Base-by-base conservation (phyloP, 2,888 invertebrate species). In the Lycia hirtaria region DNA sequence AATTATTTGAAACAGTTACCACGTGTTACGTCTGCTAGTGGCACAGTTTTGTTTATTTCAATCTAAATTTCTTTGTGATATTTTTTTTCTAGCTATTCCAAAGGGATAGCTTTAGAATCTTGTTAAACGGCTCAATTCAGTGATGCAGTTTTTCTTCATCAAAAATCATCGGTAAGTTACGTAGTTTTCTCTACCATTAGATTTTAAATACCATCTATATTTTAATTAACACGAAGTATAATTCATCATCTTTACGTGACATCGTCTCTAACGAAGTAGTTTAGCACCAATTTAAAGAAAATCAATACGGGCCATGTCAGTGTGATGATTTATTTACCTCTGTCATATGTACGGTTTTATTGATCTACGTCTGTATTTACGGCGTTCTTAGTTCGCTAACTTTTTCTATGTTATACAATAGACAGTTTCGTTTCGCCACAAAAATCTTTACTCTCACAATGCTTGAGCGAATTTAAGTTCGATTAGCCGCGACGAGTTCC, bases 251-350 rank as follows among this genome's bases (percentile, higher is more conserved):
- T 50, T 17, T 4, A 22, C 30, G 22, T 56, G 10, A 4, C 9
- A 15, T 2, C 26, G 22, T n/a, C 9, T 3, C 1, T 28, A 33
- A 7, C 2, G 14, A 32, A 44, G 28, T 44, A 24, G 2, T 37
- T 48, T 41, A 38, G 0, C 49, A 40, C 49, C 9, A 30, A 49
- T n/a, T 14, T 51, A 22, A 37, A 48, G n/a, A 63, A 65, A 62
- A 69, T 64, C 68, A 53, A 68, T 69, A 62, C 35, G 56, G 64
- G 52, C 57, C 40, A 59, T 56, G 57, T 44, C 35, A 40, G 58
- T 37, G 17, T 28, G 32, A 63, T 62, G 55, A 62, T 73, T 68
- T 75, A 74, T 80, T 76, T 76, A 74, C 66, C 56, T 67, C 64
- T 7, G 44, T 40, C 47, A 28, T 48, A 50, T 40, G 59, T 52